These are phyloP conservation scores for Cardiocondyla obscurior DNA, from an alignment of 1,140 invertebrate genomes.

Conservation along the genomic window DNA sequence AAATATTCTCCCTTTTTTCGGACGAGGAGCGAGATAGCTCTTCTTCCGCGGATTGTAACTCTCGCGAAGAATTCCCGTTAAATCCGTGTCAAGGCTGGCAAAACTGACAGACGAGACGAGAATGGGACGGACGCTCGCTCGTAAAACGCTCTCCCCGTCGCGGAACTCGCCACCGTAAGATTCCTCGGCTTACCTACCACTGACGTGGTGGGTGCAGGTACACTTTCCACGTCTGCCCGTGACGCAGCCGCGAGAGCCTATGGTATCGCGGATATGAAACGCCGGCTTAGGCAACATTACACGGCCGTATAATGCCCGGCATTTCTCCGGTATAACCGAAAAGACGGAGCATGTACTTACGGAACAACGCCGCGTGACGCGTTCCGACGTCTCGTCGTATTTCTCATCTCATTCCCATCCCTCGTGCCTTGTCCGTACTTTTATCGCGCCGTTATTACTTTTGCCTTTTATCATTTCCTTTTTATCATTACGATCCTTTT, in stretches of 20 bases:
- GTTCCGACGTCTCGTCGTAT: slow-evolving; percentile 4
- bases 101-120: slow-evolving; percentile 41
- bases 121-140: slow-evolving; percentile 38
- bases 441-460: neutral
- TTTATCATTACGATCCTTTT: neutral
- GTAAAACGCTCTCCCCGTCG: slow-evolving; percentile 42
- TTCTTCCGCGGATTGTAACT: slow-evolving; percentile 45
- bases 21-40: neutral
- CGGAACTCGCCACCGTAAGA: slow-evolving; percentile 44
- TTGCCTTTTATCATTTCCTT: neutral
- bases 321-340: slow-evolving; percentile 17
- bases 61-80: slow-evolving; percentile 52
- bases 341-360: slow-evolving; percentile 4
- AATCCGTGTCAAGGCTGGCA: slow-evolving; percentile 34
- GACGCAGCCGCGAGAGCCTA: neutral
- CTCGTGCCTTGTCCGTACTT: neutral
- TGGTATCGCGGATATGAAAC: slow-evolving; percentile 42
- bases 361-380: neutral
- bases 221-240: slow-evolving; percentile 8
- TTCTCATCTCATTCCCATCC: neutral
- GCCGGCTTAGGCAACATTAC: slow-evolving; percentile 43
- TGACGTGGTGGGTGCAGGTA: neutral
- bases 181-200: slow-evolving; percentile 31
- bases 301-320: slow-evolving; percentile 29
- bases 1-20: neutral